These are phyloP conservation scores for Cephalotes varians DNA, from an alignment of 2,888 invertebrate species.

Conservation along the genomic window DNA sequence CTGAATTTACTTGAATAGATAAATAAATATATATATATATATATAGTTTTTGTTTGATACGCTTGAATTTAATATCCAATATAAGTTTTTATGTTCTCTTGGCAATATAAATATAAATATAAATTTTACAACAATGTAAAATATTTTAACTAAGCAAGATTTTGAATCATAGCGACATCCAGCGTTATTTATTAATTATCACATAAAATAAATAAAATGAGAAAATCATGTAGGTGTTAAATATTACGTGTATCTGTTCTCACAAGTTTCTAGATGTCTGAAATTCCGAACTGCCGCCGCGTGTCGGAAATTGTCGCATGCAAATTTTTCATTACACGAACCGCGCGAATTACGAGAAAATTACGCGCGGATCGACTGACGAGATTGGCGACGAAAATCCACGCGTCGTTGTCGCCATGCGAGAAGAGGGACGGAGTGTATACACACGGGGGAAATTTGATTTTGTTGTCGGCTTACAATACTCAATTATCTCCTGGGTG, in stretches of 20 bases:
- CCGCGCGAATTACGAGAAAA: conserved; percentile 11
- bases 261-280: background rate
- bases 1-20: background rate
- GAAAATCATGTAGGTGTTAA: conserved; percentile 4
- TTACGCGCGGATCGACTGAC: background rate
- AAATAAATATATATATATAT: background rate
- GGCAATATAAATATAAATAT: background rate
- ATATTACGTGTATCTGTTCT: background rate
- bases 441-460: conserved; percentile 79
- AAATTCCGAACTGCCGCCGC: background rate
- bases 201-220: background rate
- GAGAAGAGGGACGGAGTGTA: conserved; percentile 18
- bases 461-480: conserved; percentile 84
- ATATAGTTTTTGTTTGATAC: background rate
- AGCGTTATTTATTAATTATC: background rate
- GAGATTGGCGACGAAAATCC: conserved; percentile 32
- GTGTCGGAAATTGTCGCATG: conserved; percentile 37
- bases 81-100: background rate
- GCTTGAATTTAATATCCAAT: background rate
- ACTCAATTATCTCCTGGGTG: conserved; percentile 82
- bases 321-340: conserved; percentile 30
- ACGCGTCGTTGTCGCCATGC: conserved; percentile 6
- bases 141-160: background rate
- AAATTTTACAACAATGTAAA: background rate
- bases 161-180: background rate